Percentiles rank a stretch among this genome's conserved stretches.
Evolutionary conservation across 1,140 invertebrate genomes (phyloP).

Genomic region (Acromyrmex charruanus): DNA sequence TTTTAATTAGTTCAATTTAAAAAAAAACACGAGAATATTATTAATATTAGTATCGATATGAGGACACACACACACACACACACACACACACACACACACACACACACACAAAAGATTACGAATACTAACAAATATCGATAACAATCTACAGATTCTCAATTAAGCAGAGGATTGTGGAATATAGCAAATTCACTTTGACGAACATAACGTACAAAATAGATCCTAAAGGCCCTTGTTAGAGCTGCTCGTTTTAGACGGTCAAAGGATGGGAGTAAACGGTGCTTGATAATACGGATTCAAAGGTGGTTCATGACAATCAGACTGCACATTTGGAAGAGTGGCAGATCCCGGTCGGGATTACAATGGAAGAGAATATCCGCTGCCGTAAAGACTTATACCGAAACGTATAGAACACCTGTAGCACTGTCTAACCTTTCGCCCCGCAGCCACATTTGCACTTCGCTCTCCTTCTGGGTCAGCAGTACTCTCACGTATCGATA

Average conservation of each 20-base stretch:
- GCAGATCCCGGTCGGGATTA: background rate
- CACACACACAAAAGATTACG: too few species aligned
- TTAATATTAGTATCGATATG: too few species aligned
- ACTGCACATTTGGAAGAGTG: slow-evolving; percentile 7
- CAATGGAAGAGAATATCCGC: background rate
- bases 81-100: too few species aligned
- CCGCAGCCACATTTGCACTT: background rate
- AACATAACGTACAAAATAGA: background rate
- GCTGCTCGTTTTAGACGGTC: background rate
- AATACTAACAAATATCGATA: background rate
- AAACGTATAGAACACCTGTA: slow-evolving; percentile 65
- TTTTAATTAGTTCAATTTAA: background rate
- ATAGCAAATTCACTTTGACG: background rate
- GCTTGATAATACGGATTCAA: slow-evolving; percentile 1
- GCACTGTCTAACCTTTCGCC: slow-evolving; percentile 44
- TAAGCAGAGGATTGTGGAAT: background rate
- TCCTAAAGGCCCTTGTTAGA: background rate
- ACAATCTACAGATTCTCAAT: background rate
- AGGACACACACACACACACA: too few species aligned
- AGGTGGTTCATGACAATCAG: slow-evolving; percentile 59
- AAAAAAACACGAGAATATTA: too few species aligned
- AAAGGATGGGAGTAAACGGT: background rate
- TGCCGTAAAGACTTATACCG: slow-evolving; percentile 18
- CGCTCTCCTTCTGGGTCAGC: background rate
- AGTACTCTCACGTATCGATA: slow-evolving; percentile 14